phyloP scores from a whole-genome alignment of 2,797 vertebrate genomes.

The Tragopan temminckii region DNA sequence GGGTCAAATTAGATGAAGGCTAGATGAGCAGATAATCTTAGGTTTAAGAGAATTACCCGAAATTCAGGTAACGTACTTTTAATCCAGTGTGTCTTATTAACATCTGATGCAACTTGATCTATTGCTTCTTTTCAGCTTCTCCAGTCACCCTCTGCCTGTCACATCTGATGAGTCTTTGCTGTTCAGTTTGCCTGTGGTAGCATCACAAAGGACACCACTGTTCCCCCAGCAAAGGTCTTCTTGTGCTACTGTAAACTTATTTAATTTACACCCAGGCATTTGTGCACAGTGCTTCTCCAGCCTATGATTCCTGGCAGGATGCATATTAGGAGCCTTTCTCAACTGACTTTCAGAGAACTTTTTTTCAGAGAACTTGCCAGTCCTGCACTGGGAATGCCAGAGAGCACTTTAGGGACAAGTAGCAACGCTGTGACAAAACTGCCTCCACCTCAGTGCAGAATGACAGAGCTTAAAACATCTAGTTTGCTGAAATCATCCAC shows the following conservation, averaged over 20 bases:
- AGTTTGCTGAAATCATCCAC: not conserved
- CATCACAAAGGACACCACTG: not conserved
- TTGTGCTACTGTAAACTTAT: not conserved
- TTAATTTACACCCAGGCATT: not conserved
- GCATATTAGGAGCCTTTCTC: not conserved
- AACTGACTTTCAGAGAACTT: not conserved
- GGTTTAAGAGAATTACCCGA: not conserved
- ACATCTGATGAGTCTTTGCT: not conserved
- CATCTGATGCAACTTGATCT: not conserved
- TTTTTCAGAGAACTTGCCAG: not conserved
- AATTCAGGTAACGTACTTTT: not conserved
- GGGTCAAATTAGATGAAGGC: not conserved
- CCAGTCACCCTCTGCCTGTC: not conserved
- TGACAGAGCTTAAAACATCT: not conserved
- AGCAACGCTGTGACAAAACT: accelerated
- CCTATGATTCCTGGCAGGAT: not conserved
- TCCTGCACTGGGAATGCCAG: not conserved
- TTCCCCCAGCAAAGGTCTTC: not conserved
- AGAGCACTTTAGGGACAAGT: not conserved
- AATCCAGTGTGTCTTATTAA: not conserved
- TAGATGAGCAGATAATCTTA: not conserved
- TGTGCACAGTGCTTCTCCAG: not conserved
- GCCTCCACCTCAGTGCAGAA: not conserved
- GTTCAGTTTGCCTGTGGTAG: not conserved
- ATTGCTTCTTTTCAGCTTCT: not conserved